These are phyloP conservation scores for Glaucopsyche alexis DNA, from an alignment of 2,888 invertebrate species.

Conservation along the genomic window DNA sequence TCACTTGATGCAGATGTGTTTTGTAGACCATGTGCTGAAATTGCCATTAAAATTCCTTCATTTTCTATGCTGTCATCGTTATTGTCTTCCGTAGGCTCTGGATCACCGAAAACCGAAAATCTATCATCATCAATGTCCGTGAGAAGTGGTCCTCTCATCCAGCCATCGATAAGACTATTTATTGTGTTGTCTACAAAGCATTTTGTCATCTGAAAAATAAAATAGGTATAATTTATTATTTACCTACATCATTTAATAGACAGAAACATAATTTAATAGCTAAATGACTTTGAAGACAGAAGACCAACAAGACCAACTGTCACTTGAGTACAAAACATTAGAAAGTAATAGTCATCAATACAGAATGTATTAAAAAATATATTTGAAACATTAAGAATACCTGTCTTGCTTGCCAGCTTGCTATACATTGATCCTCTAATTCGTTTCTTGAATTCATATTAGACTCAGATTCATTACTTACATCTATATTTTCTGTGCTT, in stretches of 20 bases:
- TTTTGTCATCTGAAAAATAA: slow-evolving; percentile 74
- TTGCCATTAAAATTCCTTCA: slow-evolving; percentile 87
- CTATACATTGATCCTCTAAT: slow-evolving; percentile 67
- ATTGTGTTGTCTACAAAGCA: slow-evolving; percentile 85
- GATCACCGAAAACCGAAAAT: slow-evolving; percentile 65
- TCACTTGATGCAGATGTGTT: slow-evolving; percentile 55
- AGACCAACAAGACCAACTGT: not conserved
- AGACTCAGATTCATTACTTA: slow-evolving; percentile 37
- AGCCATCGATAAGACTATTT: slow-evolving; percentile 83
- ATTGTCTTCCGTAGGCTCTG: slow-evolving; percentile 77
- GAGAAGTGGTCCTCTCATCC: slow-evolving; percentile 73
- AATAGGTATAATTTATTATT: not conserved
- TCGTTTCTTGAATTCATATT: slow-evolving; percentile 46
- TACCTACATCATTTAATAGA: not conserved
- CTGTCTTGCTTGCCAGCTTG: slow-evolving; percentile 84
- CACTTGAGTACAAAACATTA: too few species aligned
- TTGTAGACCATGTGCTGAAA: slow-evolving; percentile 84
- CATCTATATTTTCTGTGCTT: slow-evolving; percentile 48
- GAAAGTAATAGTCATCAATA: not conserved
- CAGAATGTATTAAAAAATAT: not conserved
- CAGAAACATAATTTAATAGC: too few species aligned
- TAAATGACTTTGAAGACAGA: not conserved
- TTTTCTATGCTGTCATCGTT: slow-evolving; percentile 82
- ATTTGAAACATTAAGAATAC: slow-evolving; percentile 45
- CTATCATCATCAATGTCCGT: slow-evolving; percentile 59